Evolutionary conservation across 2,888 invertebrate genomes (phyloP).

Genomic region (Eupelmus urozonus): DNA sequence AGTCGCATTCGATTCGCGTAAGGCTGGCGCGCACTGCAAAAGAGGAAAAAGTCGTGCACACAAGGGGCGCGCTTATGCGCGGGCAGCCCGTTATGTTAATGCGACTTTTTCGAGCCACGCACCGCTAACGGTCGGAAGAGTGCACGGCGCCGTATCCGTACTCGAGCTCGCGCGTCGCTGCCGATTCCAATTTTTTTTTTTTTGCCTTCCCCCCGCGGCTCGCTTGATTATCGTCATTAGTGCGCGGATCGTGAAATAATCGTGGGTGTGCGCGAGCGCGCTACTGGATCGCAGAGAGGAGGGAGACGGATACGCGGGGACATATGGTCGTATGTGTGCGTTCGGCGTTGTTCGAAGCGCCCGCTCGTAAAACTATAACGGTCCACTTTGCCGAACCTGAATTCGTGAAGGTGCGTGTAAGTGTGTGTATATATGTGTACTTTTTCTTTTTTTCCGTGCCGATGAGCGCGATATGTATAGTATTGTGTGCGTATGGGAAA

Average conservation of each 20-base stretch:
- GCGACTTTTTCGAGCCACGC: constrained; percentile 68
- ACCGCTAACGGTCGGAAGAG: constrained; percentile 74
- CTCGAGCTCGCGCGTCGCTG: neutral
- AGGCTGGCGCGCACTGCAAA: neutral
- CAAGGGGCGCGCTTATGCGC: neutral
- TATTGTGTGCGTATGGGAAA: constrained; percentile 21
- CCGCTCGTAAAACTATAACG: constrained; percentile 34
- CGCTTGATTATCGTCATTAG: constrained; percentile 48
- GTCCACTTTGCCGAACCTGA: constrained; percentile 38
- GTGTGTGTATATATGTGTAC: too few relatives aligned
- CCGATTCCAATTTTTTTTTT: constrained; percentile 41
- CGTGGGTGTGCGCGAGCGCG: neutral
- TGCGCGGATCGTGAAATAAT: constrained; percentile 33
- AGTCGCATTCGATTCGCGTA: constrained; percentile 1
- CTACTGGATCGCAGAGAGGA: neutral
- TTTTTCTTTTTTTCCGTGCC: constrained; percentile 10
- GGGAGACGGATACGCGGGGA: neutral
- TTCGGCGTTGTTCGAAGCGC: constrained; percentile 14
- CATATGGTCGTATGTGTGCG: neutral
- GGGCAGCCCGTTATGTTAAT: constrained; percentile 74
- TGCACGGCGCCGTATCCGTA: constrained; percentile 69
- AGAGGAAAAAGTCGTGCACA: neutral
- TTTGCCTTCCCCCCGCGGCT: neutral
- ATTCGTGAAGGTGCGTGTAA: constrained; percentile 32
- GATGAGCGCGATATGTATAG: neutral